Base-by-base conservation (phyloP, 2,797 vertebrate genomes). In the Phrynocephalus guinanensis region DNA sequence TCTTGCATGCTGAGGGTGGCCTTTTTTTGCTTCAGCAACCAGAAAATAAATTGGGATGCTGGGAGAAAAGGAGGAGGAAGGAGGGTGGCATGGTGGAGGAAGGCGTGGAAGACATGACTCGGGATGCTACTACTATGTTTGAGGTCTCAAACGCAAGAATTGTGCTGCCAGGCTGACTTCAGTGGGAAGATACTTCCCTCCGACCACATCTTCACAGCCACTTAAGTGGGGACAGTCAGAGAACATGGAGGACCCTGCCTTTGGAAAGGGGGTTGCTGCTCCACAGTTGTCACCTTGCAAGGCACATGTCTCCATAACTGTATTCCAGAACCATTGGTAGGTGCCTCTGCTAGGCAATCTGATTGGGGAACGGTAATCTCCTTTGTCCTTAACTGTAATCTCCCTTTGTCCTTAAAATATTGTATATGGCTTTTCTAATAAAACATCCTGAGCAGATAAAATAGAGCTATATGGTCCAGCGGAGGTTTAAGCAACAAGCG, bases 1-100 rank as follows among this genome's bases (percentile, higher is more conserved):
- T 71, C 52, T 82, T 86, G 24, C 48, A n/a, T 79, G 75, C 72
- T 24, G 38, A 5, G 75, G 56, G 13, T 67, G 75, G 72, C 66
- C 85, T 2, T 63, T 60, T 44, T 79, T 79, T 68, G 70, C 16
- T 85, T 68, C 80, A 85, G 60, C 77, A 24, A 26, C 63, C 77
- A 22, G 30, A 33, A n/a, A 80, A 3, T 13, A 16, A 16, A 81
- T 85, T 60, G 5, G 82, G 52, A 16, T 56, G 73, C 66, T 26
- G 48, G 70, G 28, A 28, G 70, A 84, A 88, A 84, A n/a, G 67
- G 26, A 24, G 33, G 75, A 28, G 18, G 60, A n/a, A 82, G 67
- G 73, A 30, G 33, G 5, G 8, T 48, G 60, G 60, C 44, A 44
- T 24, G 4, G 38, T 11, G 9, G 26, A 8, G 5, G 20, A 10